Evolutionary conservation across 2,888 invertebrate species (phyloP), one percentile per base, ranked within the genome.

Genomic region (Drosophila demipolita): DNA sequence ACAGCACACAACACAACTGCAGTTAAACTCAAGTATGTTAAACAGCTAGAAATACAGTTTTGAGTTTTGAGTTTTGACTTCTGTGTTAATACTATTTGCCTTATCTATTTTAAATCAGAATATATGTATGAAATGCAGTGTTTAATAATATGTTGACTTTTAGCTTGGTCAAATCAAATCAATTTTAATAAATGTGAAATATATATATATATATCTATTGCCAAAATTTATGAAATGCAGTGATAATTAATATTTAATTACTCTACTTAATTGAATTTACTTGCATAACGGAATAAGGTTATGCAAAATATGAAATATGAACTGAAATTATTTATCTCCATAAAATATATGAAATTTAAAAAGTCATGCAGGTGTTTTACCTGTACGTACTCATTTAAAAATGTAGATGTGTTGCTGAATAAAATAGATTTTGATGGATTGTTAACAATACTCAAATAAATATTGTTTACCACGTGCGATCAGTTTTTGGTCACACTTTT

Each of bases 381-480:
- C 45, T 7, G 3, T 45, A 3, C 0, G 15, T 45, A n/a, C n/a
- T 40, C 8, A 40, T 9, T 40, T n/a, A 9, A 40, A 15, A 7
- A 8, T 8, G 8, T 15, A 0, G 4, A 45, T 23, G 45, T 23
- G 15, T 45, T 23, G 20, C 23, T 15, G 45, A 23, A 8, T 45
- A 45, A 45, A 45, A 15, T 8, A 23, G 45, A 15, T 4, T 8
- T 15, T 4, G 23, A 45, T 45, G 23, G 8, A 45, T 23, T 8
- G 23, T 3, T 45, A 4, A 23, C 45, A 15, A 23, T 23, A 15
- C 23, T 15, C 23, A 45, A 45, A 12, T 6, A 29, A 3, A 11
- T 17, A 23, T 71, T 23, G 32, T 42, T 42, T 52, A 58, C 49
- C 80, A 76, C 81, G 78, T 80, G 81, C 58, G 66, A 55, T 77